These are phyloP conservation scores for Acleris sparsana DNA, from an alignment of 2,888 invertebrate genomes.

Conservation along the genomic window DNA sequence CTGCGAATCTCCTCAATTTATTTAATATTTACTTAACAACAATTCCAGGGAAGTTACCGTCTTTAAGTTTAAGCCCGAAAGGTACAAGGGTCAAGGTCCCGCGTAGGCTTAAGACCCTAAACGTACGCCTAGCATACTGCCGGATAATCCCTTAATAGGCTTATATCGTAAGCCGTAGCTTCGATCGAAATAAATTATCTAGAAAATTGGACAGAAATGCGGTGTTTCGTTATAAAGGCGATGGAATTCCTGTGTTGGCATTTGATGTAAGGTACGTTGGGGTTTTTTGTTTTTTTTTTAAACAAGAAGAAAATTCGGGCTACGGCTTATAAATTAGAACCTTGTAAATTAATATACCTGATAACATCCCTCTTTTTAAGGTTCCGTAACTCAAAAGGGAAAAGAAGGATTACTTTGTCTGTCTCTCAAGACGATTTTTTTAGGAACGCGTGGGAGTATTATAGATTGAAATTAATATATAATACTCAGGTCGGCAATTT, in stretches of 20 bases:
- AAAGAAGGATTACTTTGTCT: too few relatives aligned
- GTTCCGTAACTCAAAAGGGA: too few relatives aligned
- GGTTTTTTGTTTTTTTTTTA: background rate
- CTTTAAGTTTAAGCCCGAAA: background rate
- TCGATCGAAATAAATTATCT: slow-evolving; percentile 33
- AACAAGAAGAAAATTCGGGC: background rate
- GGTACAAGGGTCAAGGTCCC: slow-evolving; percentile 7
- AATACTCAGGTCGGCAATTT: too few relatives aligned
- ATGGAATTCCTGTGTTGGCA: background rate
- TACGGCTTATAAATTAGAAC: too few relatives aligned
- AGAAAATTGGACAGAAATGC: slow-evolving; percentile 16
- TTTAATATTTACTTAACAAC: too few relatives aligned
- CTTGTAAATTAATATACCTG: too few relatives aligned
- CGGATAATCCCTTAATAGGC: slow-evolving; percentile 30
- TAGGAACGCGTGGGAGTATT: too few relatives aligned
- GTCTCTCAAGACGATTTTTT: too few relatives aligned
- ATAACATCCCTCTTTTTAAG: too few relatives aligned
- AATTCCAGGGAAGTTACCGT: background rate
- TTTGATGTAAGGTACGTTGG: background rate
- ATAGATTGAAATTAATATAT: too few relatives aligned
- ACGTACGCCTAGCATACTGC: slow-evolving; percentile 16
- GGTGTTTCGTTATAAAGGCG: background rate
- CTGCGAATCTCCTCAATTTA: too few relatives aligned
- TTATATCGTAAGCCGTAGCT: slow-evolving; percentile 18
- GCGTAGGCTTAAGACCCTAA: slow-evolving; percentile 26